Conservation (phyloP, 1,140 invertebrate species). For the Drosophila tristis region DNA sequence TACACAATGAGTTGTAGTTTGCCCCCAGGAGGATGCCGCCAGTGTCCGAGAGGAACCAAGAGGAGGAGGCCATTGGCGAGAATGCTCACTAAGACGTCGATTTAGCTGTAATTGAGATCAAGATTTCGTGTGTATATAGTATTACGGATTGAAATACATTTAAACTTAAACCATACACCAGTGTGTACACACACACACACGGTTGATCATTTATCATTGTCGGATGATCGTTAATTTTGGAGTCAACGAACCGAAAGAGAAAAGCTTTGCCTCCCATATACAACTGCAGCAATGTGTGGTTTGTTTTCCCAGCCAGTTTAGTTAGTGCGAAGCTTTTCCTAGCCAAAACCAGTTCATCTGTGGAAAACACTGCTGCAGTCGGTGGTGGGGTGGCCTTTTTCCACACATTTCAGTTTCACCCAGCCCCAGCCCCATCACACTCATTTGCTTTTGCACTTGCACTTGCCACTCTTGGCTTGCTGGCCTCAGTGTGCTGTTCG, state of each 20-base stretch:
- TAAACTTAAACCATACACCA: slow-evolving; percentile 52
- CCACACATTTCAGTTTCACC: slow-evolving; percentile 28
- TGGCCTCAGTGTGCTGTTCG: slow-evolving; percentile 38
- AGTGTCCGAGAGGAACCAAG: slow-evolving; percentile 1
- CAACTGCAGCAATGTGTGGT: not conserved
- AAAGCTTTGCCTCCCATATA: slow-evolving; percentile 14
- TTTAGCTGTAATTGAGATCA: slow-evolving; percentile 67
- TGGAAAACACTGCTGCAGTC: slow-evolving; percentile 9
- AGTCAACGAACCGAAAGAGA: slow-evolving; percentile 37
- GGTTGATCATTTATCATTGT: not conserved
- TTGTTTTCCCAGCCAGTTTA: not conserved
- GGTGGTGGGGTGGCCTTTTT: slow-evolving; percentile 12
- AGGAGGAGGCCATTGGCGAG: slow-evolving; percentile 1
- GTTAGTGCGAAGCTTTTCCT: slow-evolving; percentile 5
- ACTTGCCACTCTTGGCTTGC: slow-evolving; percentile 32
- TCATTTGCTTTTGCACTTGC: slow-evolving; percentile 25
- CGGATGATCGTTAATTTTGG: slow-evolving; percentile 3
- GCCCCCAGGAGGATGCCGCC: slow-evolving; percentile 1
- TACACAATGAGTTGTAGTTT: slow-evolving; percentile 89
- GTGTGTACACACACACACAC: not conserved
- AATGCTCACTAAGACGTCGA: slow-evolving; percentile 56
- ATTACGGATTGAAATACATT: slow-evolving; percentile 76
- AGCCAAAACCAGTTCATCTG: slow-evolving; percentile 32
- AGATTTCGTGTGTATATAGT: slow-evolving; percentile 74
- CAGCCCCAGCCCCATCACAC: not conserved